These are phyloP conservation scores for Diloba caeruleocephala DNA, from an alignment of 2,888 invertebrate genomes.

Conservation along the genomic window DNA sequence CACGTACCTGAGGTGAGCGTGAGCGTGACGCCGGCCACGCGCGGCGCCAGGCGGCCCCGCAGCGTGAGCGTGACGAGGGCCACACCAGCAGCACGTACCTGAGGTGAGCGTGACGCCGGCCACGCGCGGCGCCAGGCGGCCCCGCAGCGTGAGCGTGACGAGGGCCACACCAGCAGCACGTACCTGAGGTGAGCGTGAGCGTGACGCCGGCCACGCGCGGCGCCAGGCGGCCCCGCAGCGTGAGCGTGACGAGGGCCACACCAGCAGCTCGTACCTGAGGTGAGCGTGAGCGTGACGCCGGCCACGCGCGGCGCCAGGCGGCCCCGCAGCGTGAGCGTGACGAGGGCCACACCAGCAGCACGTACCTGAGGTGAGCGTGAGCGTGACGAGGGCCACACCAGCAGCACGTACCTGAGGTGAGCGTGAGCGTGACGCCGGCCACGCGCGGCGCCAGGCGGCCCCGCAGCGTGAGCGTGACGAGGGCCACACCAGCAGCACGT, in stretches of 20 bases:
- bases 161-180: slow-evolving; percentile 90
- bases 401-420: no score
- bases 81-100: slow-evolving; percentile 93
- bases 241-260: slow-evolving; percentile 90
- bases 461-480: slow-evolving; percentile 90
- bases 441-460: slow-evolving; percentile 90
- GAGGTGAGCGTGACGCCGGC: no score
- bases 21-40: slow-evolving; percentile 91
- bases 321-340: slow-evolving; percentile 85
- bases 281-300: slow-evolving; percentile 91
- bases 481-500: slow-evolving; percentile 79
- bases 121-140: slow-evolving; percentile 90
- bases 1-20: slow-evolving; percentile 89
- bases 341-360: slow-evolving; percentile 93
- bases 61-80: slow-evolving; percentile 91
- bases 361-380: slow-evolving; percentile 85
- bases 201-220: slow-evolving; percentile 91
- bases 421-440: no score
- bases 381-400: slow-evolving; percentile 89
- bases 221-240: slow-evolving; percentile 90
- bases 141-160: slow-evolving; percentile 87
- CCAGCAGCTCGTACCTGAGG: no score
- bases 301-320: slow-evolving; percentile 88
- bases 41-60: slow-evolving; percentile 90
- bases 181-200: slow-evolving; percentile 83